Percentiles rank a stretch among this genome's conserved stretches.
Evolutionary conservation across 2,113 vertebrate genomes (phyloP).

Genomic region (Maylandia zebra): DNA sequence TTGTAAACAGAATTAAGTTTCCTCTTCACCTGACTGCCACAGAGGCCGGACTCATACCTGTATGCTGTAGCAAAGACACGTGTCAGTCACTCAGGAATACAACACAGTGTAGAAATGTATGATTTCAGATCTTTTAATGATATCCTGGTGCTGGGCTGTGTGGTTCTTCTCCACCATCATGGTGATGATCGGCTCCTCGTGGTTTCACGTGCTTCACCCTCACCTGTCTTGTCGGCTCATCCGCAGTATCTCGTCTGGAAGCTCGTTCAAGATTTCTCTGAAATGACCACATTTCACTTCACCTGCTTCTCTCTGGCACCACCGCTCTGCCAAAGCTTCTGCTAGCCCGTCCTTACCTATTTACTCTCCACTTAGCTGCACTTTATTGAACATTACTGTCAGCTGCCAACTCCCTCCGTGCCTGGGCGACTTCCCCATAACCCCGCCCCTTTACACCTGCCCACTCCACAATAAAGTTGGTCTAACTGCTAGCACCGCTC

Average conservation of each 20-base stretch:
- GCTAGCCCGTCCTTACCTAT: not conserved
- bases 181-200: not conserved
- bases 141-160: not conserved
- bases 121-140: not conserved
- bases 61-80: not conserved
- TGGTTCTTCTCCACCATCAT: not conserved
- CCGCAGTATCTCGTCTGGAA: not conserved
- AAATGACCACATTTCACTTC: not conserved
- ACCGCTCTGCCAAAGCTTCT: not conserved
- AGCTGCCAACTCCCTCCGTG: not conserved
- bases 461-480: not conserved
- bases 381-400: not conserved
- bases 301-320: not conserved
- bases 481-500: not conserved
- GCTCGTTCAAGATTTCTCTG: not conserved
- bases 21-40: accelerated
- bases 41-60: not conserved
- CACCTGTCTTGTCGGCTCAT: not conserved
- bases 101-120: not conserved
- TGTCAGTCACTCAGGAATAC: not conserved
- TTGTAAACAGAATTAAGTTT: not conserved
- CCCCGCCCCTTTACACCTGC: not conserved
- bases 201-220: not conserved
- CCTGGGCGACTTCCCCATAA: not conserved
- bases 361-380: not conserved